phyloP scores from a whole-genome alignment of 2,113 vertebrate genomes.

The Elaphurus davidianus region DNA sequence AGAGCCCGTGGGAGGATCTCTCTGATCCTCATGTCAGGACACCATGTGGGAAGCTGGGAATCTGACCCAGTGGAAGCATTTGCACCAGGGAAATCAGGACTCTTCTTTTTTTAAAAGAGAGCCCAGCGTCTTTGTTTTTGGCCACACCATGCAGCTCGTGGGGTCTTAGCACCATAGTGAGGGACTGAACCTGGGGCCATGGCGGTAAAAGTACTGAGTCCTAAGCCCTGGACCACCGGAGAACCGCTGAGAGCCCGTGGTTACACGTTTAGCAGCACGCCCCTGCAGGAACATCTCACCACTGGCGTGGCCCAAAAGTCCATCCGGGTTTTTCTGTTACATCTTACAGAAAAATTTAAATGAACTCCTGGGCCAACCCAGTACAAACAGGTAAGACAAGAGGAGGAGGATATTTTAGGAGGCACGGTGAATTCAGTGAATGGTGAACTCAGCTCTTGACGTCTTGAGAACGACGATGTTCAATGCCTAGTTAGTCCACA shows the following conservation, averaged over 20 bases:
- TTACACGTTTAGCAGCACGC: not conserved
- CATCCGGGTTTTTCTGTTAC: accelerated
- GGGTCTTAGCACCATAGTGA: accelerated
- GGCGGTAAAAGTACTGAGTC: accelerated
- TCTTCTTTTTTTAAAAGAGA: not conserved
- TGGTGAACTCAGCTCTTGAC: not conserved
- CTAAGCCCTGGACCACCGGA: not conserved
- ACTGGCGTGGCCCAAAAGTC: not conserved
- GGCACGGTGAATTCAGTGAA: not conserved
- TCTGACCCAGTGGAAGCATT: not conserved
- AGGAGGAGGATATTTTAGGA: not conserved
- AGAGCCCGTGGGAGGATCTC: not conserved
- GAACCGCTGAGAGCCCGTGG: not conserved
- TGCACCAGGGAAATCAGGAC: not conserved
- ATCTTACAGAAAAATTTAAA: not conserved
- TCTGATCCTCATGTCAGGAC: not conserved
- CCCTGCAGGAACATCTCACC: not conserved
- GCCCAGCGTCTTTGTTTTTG: not conserved
- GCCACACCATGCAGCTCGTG: not conserved
- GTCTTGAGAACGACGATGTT: not conserved
- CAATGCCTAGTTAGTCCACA: not conserved
- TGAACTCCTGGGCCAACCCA: not conserved
- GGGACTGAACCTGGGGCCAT: not conserved
- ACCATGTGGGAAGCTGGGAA: not conserved
- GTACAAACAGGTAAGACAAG: accelerated